Evolutionary conservation across 2,888 invertebrate genomes (phyloP), one percentile per base, ranked within the genome.

Genomic region (Epinotia ramella): DNA sequence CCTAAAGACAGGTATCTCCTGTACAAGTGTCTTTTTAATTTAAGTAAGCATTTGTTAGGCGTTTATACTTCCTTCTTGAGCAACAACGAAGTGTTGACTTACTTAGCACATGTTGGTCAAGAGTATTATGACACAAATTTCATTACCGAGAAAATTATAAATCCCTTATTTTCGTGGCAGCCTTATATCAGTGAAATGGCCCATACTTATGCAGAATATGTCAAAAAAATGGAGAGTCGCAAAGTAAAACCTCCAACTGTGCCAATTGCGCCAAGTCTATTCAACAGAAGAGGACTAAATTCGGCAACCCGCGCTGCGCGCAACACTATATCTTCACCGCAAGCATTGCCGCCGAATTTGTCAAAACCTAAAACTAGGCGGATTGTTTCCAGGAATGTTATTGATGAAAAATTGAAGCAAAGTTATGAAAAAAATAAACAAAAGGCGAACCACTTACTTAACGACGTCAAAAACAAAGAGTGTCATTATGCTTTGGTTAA

Each of bases 81-180:
- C 49, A 89, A 91, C 72, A 91, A 94, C 80, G 92, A 95, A 81
- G 89, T 91, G 69, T 84, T 95, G 65, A 84, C 90, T 56, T 88
- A 86, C 57, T 88, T 95, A 77, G 90, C 95, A 16, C 89, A 94
- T 86, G 86, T 91, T 76, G 95, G 94, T 46, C 92, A 94, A 80
- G 80, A 83, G 60, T 82, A 88, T 80, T 96, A 95, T 80, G 95
- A 95, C 76, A 91, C 92, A 60, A 89, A 86, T 46, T 95, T 92
- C 80, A 90, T 95, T 28, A 87, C 95, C 4, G 89, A 94, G 57
- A 91, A 92, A 78, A 93, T 96, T 65, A 87, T 95, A 28, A 83
- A 85, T 59, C 95, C 95, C 1, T 84, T 96, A 44, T 87, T 95
- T 80, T 83, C 85, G 57, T 94, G 93, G 94, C 93, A 93, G 79